A percentile compares a stretch with the other conserved stretches of the same genome.
Conservation (phyloP, 2,797 vertebrate species). For the Morus bassanus region DNA sequence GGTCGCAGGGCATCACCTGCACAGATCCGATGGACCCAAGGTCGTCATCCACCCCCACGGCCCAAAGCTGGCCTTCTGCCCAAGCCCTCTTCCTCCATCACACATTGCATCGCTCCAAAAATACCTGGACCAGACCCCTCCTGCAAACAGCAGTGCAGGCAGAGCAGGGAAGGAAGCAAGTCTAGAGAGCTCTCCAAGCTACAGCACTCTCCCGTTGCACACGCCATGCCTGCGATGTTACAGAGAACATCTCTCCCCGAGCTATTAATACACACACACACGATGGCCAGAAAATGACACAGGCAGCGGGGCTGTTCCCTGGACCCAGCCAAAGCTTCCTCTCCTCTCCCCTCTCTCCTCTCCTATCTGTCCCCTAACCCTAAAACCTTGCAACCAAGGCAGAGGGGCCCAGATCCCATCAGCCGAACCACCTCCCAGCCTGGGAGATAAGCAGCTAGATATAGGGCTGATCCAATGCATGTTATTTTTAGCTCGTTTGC, state of each 20-base stretch:
- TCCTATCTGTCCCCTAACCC: neutral
- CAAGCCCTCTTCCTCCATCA: neutral
- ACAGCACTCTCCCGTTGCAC: neutral
- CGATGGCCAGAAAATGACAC: neutral
- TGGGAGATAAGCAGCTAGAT: neutral
- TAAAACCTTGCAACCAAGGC: neutral
- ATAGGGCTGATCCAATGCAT: neutral
- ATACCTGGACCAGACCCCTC: neutral
- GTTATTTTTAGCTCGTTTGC: slow-evolving; percentile 29
- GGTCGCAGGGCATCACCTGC: neutral
- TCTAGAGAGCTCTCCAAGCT: neutral
- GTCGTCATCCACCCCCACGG: neutral
- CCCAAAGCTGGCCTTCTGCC: neutral
- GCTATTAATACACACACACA: neutral
- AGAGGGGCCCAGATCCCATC: neutral
- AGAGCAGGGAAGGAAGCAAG: neutral
- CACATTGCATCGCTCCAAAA: neutral
- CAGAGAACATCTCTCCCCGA: neutral
- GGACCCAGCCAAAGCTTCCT: neutral
- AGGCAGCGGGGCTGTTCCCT: neutral
- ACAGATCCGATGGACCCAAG: fast-evolving
- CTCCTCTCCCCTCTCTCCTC: neutral
- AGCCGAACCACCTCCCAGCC: neutral
- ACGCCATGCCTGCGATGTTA: neutral
- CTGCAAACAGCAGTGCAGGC: neutral